phyloP scores from a whole-genome alignment of 1,140 invertebrate genomes.

The Euura lappo region DNA sequence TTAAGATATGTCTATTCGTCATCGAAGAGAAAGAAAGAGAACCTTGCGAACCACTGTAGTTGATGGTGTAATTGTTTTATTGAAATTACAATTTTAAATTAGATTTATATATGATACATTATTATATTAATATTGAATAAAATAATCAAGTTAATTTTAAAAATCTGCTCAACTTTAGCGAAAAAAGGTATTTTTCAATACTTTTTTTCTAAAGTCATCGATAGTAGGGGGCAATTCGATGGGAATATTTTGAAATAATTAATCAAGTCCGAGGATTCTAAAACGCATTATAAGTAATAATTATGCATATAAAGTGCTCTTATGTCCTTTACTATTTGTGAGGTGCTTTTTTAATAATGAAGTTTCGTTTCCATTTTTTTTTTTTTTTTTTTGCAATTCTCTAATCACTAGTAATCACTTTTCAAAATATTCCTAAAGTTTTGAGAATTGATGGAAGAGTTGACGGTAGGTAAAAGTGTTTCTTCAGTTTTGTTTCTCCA shows the following conservation, averaged over 20 bases:
- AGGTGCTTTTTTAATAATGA: too few species aligned
- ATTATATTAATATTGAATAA: neutral
- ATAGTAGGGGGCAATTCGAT: neutral
- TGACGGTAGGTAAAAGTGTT: too few species aligned
- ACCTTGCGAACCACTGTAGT: neutral
- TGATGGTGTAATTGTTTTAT: neutral
- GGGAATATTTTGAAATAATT: neutral
- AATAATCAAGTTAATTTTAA: neutral
- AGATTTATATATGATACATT: neutral
- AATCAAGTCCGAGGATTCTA: too few species aligned
- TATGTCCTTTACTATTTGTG: too few species aligned
- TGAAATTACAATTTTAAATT: conserved; percentile 6
- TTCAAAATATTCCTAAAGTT: neutral
- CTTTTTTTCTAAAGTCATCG: neutral
- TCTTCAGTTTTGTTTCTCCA: too few species aligned
- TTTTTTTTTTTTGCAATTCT: too few species aligned
- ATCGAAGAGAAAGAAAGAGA: neutral
- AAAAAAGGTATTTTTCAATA: neutral
- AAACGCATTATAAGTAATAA: too few species aligned
- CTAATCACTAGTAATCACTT: neutral
- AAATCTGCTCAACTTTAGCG: neutral
- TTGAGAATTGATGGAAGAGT: neutral
- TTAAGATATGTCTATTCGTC: neutral
- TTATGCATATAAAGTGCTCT: too few species aligned
- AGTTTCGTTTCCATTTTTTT: too few species aligned